Conservation (phyloP, 2,113 vertebrate species). For the Fulica atra region DNA sequence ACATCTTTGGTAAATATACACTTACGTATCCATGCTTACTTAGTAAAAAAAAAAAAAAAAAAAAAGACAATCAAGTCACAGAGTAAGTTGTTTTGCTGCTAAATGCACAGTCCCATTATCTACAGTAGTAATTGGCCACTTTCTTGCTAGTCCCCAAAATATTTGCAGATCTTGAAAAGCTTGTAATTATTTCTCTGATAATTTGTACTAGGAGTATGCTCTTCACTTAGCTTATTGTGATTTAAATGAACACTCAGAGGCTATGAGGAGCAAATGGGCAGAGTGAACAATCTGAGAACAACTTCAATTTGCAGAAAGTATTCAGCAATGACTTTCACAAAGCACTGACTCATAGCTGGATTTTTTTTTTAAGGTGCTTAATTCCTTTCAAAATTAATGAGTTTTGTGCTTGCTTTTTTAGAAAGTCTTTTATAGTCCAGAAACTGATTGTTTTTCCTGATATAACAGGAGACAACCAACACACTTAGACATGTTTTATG, state of each 20-base stretch:
- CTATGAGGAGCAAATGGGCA: not conserved
- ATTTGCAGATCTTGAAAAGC: not conserved
- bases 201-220: not conserved
- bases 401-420: not conserved
- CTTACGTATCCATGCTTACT: not conserved
- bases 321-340: slow-evolving; percentile 10
- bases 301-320: not conserved
- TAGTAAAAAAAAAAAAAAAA: not conserved
- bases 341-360: slow-evolving; percentile 20
- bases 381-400: slow-evolving; percentile 6
- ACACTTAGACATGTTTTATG: not conserved
- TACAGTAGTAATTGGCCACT: not conserved
- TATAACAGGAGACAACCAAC: not conserved
- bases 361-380: not conserved
- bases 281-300: not conserved
- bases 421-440: not conserved
- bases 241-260: not conserved
- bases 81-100: not conserved
- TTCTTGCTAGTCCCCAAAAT: not conserved
- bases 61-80: not conserved
- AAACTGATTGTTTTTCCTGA: not conserved
- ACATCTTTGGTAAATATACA: not conserved
- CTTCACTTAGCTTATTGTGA: not conserved
- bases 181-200: not conserved
- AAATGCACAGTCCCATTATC: not conserved